phyloP scores from a whole-genome alignment of 2,113 vertebrate species.

The Planiliza haematocheilus region DNA sequence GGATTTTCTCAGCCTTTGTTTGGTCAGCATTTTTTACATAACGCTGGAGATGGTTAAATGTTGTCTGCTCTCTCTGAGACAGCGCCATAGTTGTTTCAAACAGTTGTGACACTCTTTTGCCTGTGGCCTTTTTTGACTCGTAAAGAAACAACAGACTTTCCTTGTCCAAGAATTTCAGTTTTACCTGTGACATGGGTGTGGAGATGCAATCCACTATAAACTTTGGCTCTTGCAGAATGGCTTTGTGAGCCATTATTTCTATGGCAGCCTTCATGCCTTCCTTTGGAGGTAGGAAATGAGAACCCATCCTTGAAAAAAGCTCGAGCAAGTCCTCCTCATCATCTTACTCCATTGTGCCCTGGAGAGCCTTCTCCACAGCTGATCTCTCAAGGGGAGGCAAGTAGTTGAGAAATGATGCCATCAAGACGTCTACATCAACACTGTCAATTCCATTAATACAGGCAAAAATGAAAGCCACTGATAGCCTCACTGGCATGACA shows the following conservation, averaged over 20 bases:
- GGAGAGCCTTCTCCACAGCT: conserved; percentile 30
- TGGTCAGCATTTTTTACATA: conserved; percentile 33
- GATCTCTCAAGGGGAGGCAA: fast-evolving
- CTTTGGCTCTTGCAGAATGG: conserved; percentile 47
- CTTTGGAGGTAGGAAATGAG: conserved; percentile 38
- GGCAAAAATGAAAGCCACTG: too few relatives aligned
- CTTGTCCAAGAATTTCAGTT: conserved; percentile 4
- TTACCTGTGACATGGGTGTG: not conserved
- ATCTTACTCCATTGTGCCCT: conserved; percentile 39
- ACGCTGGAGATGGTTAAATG: not conserved
- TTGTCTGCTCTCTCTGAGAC: conserved; percentile 11
- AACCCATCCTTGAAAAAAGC: conserved; percentile 55
- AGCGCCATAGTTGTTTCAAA: not conserved
- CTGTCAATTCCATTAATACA: conserved; percentile 14
- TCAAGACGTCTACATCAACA: conserved; percentile 18
- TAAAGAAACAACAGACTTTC: conserved; percentile 4
- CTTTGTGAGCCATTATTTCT: conserved; percentile 26
- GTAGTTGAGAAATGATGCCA: conserved; percentile 17
- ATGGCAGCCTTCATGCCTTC: conserved; percentile 12
- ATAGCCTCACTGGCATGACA: conserved; percentile 23
- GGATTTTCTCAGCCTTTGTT: conserved; percentile 12
- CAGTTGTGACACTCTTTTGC: conserved; percentile 7
- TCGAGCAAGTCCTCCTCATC: conserved; percentile 44
- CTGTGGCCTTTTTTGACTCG: conserved; percentile 3
- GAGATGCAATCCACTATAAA: conserved; percentile 43